A percentile compares a stretch with the other conserved stretches of the same genome.
These are phyloP conservation scores for Plectrocnemia conspersa DNA, from an alignment of 1,140 invertebrate species.

Conservation along the genomic window DNA sequence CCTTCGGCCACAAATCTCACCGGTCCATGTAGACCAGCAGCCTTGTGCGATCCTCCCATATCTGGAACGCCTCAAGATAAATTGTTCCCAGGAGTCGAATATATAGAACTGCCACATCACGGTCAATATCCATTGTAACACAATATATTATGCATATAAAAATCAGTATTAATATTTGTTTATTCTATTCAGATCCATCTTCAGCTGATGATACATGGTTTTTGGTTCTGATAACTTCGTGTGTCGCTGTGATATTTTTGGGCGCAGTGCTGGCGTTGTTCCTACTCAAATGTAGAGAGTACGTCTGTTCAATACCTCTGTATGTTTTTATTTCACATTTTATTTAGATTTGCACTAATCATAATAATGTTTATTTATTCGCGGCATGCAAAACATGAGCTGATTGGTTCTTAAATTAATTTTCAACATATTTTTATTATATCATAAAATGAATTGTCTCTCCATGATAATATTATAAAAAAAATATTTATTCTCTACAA, in stretches of 20 bases:
- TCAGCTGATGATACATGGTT: conserved; percentile 75
- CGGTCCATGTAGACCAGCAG: conserved; percentile 48
- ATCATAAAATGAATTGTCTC: neutral
- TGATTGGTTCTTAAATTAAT: neutral
- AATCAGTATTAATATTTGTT: neutral
- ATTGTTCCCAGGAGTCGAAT: conserved; percentile 60
- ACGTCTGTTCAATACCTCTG: conserved; percentile 47
- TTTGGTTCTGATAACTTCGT: conserved; percentile 70
- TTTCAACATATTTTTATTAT: neutral
- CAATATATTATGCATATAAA: neutral
- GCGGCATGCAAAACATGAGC: conserved; percentile 8
- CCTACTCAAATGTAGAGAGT: conserved; percentile 76
- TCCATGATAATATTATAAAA: neutral
- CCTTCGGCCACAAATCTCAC: conserved; percentile 51
- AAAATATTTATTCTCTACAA: neutral
- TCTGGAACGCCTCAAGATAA: conserved; percentile 45
- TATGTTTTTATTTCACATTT: conserved; percentile 32
- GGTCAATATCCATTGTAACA: conserved; percentile 42
- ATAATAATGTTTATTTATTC: conserved; percentile 9
- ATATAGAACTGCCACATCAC: conserved; percentile 68
- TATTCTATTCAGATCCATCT: conserved; percentile 45
- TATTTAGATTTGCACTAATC: conserved; percentile 21
- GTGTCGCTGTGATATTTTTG: conserved; percentile 70
- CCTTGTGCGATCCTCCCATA: conserved; percentile 47
- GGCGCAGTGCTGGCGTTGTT: conserved; percentile 71